Evolutionary conservation across 2,888 invertebrate species (phyloP).

Genomic region (Catonia carolina): DNA sequence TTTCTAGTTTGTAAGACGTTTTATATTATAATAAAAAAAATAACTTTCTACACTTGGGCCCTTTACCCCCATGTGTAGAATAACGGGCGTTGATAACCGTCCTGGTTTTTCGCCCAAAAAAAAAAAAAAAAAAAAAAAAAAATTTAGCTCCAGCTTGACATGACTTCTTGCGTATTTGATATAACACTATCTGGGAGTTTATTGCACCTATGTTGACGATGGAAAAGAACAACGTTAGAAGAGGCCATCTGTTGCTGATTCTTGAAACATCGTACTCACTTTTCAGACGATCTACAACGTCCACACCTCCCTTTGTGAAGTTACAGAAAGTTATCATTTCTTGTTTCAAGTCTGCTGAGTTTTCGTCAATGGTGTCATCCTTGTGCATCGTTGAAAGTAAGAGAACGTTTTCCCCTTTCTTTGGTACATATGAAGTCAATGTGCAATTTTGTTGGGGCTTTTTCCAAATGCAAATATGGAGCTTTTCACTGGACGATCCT

Average conservation of each 20-base stretch:
- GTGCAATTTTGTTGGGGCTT: background rate
- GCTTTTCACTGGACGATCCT: background rate
- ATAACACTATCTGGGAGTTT: constrained; percentile 10
- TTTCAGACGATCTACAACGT: constrained; percentile 10
- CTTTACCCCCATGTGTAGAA: too few relatives aligned
- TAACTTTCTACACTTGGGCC: too few relatives aligned
- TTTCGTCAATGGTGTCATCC: background rate
- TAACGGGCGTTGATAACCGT: too few relatives aligned
- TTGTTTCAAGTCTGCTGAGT: background rate
- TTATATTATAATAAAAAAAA: too few relatives aligned
- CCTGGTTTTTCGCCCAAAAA: too few relatives aligned
- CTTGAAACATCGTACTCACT: too few relatives aligned
- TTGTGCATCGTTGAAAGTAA: background rate
- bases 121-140: too few relatives aligned
- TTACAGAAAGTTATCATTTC: constrained; percentile 13
- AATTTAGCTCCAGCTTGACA: too few relatives aligned
- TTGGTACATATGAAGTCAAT: background rate
- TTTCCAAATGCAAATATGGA: constrained; percentile 9
- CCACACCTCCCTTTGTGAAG: constrained; percentile 15
- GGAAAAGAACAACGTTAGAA: constrained; percentile 3
- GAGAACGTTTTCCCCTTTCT: background rate
- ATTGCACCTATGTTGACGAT: constrained; percentile 4
- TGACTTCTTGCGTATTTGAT: constrained; percentile 3
- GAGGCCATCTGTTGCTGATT: constrained; percentile 12
- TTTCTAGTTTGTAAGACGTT: too few relatives aligned